Evolutionary conservation across 2,113 vertebrate genomes (phyloP).

Genomic region (Albula glossodonta): DNA sequence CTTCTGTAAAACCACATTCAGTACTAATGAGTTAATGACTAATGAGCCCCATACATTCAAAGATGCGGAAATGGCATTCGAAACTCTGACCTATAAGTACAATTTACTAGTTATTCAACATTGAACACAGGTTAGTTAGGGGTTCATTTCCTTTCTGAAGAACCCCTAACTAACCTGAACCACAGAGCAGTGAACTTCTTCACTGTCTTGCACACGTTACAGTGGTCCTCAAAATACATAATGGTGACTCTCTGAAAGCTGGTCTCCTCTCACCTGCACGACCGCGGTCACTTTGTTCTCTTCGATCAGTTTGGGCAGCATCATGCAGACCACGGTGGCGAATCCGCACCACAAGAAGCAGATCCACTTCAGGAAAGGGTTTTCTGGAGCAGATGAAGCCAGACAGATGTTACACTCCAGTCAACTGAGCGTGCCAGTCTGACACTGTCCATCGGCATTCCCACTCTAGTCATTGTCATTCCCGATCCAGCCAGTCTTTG

Average conservation of each 20-base stretch:
- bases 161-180: too few species aligned
- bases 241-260: background rate
- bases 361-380: slow-evolving; percentile 59
- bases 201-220: too few species aligned
- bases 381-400: slow-evolving; percentile 49
- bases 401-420: background rate
- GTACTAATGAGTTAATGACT: too few species aligned
- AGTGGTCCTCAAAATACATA: background rate
- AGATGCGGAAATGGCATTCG: too few species aligned
- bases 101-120: background rate
- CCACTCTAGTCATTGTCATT: too few species aligned
- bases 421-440: too few species aligned
- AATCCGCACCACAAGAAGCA: slow-evolving; percentile 57
- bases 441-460: too few species aligned
- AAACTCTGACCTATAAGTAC: background rate
- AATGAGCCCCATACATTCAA: too few species aligned
- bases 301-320: slow-evolving; percentile 59
- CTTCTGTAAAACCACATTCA: too few species aligned
- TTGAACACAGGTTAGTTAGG: background rate
- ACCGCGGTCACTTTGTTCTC: slow-evolving; percentile 38
- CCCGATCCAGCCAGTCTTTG: too few species aligned
- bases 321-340: slow-evolving; percentile 43
- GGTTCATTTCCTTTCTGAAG: too few species aligned
- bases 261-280: slow-evolving; percentile 44
- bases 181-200: too few species aligned